phyloP scores from a whole-genome alignment of 2,888 invertebrate genomes.

The Periphyllus acericola region DNA sequence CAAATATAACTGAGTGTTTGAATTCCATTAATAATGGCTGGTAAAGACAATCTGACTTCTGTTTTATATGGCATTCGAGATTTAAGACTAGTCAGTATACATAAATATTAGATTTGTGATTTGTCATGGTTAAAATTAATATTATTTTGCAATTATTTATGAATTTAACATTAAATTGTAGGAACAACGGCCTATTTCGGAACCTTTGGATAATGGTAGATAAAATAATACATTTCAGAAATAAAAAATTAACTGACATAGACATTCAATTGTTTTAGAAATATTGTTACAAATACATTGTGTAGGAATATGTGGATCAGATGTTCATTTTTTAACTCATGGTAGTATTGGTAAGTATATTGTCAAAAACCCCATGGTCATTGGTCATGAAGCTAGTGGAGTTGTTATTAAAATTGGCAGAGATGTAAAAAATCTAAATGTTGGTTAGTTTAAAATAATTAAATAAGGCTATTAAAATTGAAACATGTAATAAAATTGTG shows the following conservation, averaged over 20 bases:
- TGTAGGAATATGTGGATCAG: conserved; percentile 97
- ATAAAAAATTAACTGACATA: background rate
- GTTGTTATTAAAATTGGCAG: conserved; percentile 80
- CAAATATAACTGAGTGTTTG: no score
- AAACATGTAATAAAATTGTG: no score
- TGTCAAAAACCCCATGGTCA: conserved; percentile 87
- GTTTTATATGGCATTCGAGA: conserved; percentile 69
- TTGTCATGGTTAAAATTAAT: no score
- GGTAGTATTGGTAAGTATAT: conserved; percentile 90
- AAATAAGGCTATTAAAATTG: background rate
- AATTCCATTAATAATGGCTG: no score
- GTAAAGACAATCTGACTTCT: no score
- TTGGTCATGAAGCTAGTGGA: conserved; percentile 93
- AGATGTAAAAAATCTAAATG: conserved; percentile 76
- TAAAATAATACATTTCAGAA: conserved; percentile 65
- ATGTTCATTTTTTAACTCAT: conserved; percentile 89
- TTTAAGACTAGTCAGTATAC: conserved; percentile 74
- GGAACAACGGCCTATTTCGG: conserved; percentile 85
- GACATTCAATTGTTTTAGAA: conserved; percentile 73
- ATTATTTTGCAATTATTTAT: background rate
- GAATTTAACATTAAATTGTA: conserved; percentile 66
- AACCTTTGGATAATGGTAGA: conserved; percentile 80
- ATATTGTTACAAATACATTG: conserved; percentile 87
- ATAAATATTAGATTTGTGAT: no score
- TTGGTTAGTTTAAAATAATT: conserved; percentile 67